These are phyloP conservation scores for Jaculus jaculus DNA, from an alignment of 2,113 vertebrate genomes.

Conservation along the genomic window DNA sequence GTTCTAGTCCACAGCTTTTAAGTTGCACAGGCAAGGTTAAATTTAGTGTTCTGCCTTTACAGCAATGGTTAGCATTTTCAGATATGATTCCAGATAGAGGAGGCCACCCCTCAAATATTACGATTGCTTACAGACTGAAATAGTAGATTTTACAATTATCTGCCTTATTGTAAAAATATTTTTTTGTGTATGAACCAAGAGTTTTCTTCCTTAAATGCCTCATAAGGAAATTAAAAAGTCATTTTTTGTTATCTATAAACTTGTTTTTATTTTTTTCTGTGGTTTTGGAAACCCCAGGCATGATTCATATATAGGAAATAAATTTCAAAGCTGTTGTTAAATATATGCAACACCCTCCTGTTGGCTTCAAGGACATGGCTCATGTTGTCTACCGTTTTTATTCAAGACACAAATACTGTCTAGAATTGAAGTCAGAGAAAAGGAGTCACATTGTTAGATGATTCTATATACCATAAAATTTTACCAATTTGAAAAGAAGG, in stretches of 20 bases:
- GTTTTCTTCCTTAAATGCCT: constrained; percentile 37
- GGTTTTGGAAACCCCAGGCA: constrained; percentile 76
- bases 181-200: not conserved
- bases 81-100: not conserved
- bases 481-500: constrained; percentile 63
- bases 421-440: constrained; percentile 67
- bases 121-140: not conserved
- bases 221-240: constrained; percentile 32
- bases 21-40: not conserved
- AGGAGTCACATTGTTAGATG: constrained; percentile 76
- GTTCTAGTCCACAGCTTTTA: not conserved
- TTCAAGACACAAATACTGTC: constrained; percentile 68
- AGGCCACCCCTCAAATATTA: not conserved
- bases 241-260: not conserved
- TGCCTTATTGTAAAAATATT: constrained; percentile 28
- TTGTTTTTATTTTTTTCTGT: not conserved
- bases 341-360: constrained; percentile 42
- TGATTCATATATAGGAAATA: constrained; percentile 80
- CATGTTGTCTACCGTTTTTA: constrained; percentile 50
- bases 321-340: constrained; percentile 64
- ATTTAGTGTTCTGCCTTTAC: not conserved
- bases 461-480: constrained; percentile 61
- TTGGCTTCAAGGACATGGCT: constrained; percentile 51
- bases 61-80: not conserved
- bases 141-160: not conserved